Evolutionary conservation across 1,140 invertebrate species (phyloP), one percentile per base, ranked within the genome.

Genomic region (Bombus waltoni): DNA sequence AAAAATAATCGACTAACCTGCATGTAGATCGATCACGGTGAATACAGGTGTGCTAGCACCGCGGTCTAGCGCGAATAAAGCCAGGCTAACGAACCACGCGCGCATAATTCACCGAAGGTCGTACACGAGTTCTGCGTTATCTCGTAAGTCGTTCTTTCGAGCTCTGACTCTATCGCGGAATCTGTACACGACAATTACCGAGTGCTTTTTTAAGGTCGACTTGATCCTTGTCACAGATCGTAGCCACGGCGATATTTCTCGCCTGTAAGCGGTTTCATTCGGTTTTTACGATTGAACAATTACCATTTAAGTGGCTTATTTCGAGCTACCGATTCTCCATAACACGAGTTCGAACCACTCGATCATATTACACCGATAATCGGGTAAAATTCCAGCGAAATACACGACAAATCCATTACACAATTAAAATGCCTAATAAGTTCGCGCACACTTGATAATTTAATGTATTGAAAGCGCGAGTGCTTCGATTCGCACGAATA

Each of bases 121-220:
- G 65, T 42, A 28, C 38, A 8, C 28, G 65, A 44, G 75, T 71
- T 62, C 59, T 10, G 25, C 32, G 66, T 71, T 85, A 80, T 85
- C 83, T 72, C 25, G 3, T 15, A 6, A 25, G n/a, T 76, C 18
- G 57, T 65, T 38, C 59, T 4, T 62, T 62, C 42, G 11, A 13
- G 11, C 53, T 1, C 32, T 15, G 71, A 15, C 42, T n/a, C 72
- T 85, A 85, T 85, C 83, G 62, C 9, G 3, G 28, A 10, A 85
- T 85, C 83, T 80, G 3, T 65, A 85, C 68, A 72, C 76, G 65
- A 85, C 83, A 85, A 80, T 85, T 85, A 85, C 66, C 75, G 44
- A 3, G 25, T n/a, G 57, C 25, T 65, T 66, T 59, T 65, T 76
- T 66, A 83, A 53, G 72, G 59, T 66, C 44, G 44, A 13, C 18